Conservation (phyloP, 2,113 vertebrate genomes). For the Hippotragus niger region DNA sequence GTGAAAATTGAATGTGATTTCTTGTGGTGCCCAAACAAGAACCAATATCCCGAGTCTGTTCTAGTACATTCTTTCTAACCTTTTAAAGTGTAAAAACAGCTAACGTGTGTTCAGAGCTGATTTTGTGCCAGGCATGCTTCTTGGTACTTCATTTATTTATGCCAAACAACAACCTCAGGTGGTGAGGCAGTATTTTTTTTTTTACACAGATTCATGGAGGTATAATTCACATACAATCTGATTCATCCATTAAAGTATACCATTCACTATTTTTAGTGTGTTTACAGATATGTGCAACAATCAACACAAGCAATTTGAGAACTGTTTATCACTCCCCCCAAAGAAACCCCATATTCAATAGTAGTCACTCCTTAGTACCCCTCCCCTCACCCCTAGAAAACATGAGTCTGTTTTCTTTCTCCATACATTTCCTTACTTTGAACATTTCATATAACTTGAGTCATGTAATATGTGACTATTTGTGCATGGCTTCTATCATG, state of each 20-base stretch:
- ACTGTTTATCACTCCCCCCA: background rate
- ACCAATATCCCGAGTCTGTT: background rate
- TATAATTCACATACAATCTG: background rate
- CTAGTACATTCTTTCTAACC: background rate
- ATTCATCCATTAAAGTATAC: background rate
- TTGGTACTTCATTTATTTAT: background rate
- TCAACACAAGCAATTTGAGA: background rate
- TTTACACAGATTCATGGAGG: background rate
- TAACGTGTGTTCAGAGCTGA: background rate
- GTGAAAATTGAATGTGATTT: conserved; percentile 38
- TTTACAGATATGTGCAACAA: background rate
- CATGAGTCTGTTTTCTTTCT: background rate
- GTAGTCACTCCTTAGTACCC: background rate
- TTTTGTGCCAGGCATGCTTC: background rate
- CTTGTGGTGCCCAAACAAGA: background rate
- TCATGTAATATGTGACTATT: background rate
- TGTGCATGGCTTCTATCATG: background rate
- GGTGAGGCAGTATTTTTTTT: background rate
- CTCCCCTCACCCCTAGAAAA: background rate
- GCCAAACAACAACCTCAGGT: background rate
- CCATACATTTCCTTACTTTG: background rate
- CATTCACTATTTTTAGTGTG: background rate
- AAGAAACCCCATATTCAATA: background rate
- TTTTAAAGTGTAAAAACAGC: background rate
- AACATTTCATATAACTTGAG: background rate